Evolutionary conservation across 2,113 vertebrate species (phyloP).

Genomic region (Crocuta crocuta): DNA sequence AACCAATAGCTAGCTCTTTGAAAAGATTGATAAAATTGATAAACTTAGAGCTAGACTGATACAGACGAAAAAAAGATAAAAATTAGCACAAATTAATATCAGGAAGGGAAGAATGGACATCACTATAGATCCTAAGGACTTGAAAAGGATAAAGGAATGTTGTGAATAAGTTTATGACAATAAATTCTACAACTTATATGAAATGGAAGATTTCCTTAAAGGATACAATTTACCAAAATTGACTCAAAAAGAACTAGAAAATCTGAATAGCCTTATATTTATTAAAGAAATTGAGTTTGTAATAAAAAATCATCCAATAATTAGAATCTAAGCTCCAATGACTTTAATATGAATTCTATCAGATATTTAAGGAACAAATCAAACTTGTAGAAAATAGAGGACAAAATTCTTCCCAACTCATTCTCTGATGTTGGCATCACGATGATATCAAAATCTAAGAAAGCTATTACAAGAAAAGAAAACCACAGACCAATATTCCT

Average conservation of each 20-base stretch:
- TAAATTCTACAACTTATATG: constrained; percentile 46
- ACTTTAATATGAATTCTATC: neutral
- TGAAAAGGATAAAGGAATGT: constrained; percentile 31
- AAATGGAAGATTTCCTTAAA: constrained; percentile 49
- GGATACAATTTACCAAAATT: constrained; percentile 45
- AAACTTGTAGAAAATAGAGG: constrained; percentile 31
- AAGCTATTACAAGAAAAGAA: constrained; percentile 6
- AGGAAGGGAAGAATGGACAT: neutral
- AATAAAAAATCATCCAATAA: constrained; percentile 22
- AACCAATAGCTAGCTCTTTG: neutral
- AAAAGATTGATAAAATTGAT: constrained; percentile 46
- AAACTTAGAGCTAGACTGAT: neutral
- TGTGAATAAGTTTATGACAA: constrained; percentile 12
- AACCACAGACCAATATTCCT: neutral
- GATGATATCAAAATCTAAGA: neutral
- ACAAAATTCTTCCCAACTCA: constrained; percentile 30
- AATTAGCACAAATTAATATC: neutral
- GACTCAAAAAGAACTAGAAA: constrained; percentile 23
- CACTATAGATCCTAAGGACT: neutral
- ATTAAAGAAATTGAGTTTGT: constrained; percentile 30
- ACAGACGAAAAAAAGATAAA: constrained; percentile 32
- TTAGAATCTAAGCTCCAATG: neutral
- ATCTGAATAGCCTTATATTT: constrained; percentile 7
- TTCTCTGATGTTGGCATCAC: neutral
- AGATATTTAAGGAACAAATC: constrained; percentile 51